A percentile compares a stretch with the other conserved stretches of the same genome.
Evolutionary conservation across 2,888 invertebrate genomes (phyloP).

Genomic region (Tachina fera): DNA sequence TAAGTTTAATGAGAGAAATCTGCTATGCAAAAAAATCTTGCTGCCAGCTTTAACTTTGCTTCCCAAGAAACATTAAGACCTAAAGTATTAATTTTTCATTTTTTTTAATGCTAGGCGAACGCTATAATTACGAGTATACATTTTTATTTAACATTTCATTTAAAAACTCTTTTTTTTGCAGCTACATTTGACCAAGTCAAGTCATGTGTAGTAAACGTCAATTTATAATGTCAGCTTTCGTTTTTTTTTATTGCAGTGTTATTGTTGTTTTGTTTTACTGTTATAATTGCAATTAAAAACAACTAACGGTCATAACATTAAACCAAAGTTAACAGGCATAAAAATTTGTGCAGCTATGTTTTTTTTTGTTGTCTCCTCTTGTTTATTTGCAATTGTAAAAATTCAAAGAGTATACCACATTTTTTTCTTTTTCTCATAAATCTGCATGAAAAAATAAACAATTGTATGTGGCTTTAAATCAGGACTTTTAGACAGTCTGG

Average conservation of each 20-base stretch:
- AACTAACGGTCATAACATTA: constrained; percentile 56
- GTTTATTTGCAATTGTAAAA: constrained; percentile 1
- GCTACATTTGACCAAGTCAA: neutral
- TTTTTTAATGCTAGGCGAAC: neutral
- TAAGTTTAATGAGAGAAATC: too few relatives aligned
- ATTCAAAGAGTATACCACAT: neutral
- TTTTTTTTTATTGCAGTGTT: neutral
- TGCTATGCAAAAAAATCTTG: neutral
- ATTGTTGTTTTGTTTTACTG: constrained; percentile 68
- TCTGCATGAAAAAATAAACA: neutral
- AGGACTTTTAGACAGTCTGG: constrained; percentile 1
- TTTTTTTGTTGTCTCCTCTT: neutral
- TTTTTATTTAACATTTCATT: neutral
- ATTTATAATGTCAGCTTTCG: constrained; percentile 44
- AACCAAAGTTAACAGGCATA: constrained; percentile 62
- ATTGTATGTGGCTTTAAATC: neutral
- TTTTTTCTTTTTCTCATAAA: neutral
- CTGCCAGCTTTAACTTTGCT: neutral
- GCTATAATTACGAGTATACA: too few relatives aligned
- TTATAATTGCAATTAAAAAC: constrained; percentile 67
- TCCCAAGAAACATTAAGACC: neutral
- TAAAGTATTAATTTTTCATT: neutral
- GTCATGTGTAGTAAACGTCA: constrained; percentile 37
- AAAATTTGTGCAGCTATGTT: constrained; percentile 1
- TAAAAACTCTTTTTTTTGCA: neutral